Base-by-base conservation (phyloP, 1,140 invertebrate genomes). In the Phthorimaea operculella region DNA sequence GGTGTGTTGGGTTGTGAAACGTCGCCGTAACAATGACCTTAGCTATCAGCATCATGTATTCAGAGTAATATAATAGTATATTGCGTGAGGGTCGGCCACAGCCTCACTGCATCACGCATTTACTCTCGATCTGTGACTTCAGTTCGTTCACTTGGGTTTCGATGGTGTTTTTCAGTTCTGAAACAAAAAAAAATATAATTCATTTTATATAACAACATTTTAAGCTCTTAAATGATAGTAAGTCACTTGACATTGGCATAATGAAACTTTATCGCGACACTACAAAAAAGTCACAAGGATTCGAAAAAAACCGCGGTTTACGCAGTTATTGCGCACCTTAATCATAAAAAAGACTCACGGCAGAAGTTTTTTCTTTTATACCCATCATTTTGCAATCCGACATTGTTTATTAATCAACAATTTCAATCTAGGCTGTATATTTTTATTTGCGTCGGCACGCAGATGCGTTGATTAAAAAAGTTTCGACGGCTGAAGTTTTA, bases 131-230 rank as follows among this genome's bases (percentile, higher is more conserved):
- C 88, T 96, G 94, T 74, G 94, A 91, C 88, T 96, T 96, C 82
- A 96, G 88, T 89, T 96, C 95, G 87, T 92, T 96, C 85, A 96
- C 94, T 90, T 96, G 94, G 77, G 93, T 94, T 88, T 96, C 94
- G 90, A 97, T 92, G 82, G 94, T 93, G 87, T 96, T 96, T 90
- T 96, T 96, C 88, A 97, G 86, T 89, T 96, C 95, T 97, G 92
- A 69, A 92, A 93, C 18, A 21, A 4, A 47, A 2, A 15, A 47
- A 47, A 39, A 7, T 45, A 45, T 45, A n/a, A n/a, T 12, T 8
- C 34, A 36, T 36, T 36, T 36, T 36, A 36, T 36, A 12, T 36
- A 8, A 36, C n/a, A n/a, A n/a, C n/a, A n/a, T n/a, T n/a, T n/a
- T n/a, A n/a, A n/a, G n/a, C n/a, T n/a, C n/a, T n/a, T n/a, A n/a